Evolutionary conservation across 2,888 invertebrate genomes (phyloP).

Genomic region (Strigamia transsilvanica): DNA sequence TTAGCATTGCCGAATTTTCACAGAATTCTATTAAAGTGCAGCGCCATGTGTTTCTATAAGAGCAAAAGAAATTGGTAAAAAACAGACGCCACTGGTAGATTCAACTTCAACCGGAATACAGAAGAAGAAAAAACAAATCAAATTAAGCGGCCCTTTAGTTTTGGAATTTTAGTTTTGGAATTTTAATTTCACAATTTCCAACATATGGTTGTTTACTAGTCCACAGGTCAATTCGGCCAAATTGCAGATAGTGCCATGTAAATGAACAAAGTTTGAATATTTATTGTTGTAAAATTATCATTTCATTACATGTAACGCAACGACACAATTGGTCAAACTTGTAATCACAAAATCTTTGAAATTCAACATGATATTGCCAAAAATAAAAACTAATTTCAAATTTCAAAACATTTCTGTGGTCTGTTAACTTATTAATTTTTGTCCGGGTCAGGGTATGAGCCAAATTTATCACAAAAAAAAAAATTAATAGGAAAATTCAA

Average conservation of each 20-base stretch:
- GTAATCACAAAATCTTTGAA: too few relatives aligned
- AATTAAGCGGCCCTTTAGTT: background rate
- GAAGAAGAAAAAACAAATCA: background rate
- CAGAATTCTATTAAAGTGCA: slow-evolving; percentile 36
- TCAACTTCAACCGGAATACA: background rate
- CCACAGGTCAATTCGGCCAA: too few relatives aligned
- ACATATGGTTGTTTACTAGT: too few relatives aligned
- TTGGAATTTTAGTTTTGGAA: too few relatives aligned
- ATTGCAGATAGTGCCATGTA: too few relatives aligned
- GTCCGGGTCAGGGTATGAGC: background rate
- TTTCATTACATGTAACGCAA: too few relatives aligned
- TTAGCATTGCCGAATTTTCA: slow-evolving; percentile 31
- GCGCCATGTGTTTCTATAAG: slow-evolving; percentile 15
- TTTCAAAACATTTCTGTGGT: background rate
- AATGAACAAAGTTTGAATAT: too few relatives aligned
- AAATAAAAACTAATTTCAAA: too few relatives aligned
- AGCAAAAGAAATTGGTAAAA: slow-evolving; percentile 12
- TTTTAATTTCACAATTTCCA: too few relatives aligned
- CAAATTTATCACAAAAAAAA: background rate
- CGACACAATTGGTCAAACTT: too few relatives aligned
- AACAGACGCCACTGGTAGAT: background rate
- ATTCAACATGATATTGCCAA: too few relatives aligned
- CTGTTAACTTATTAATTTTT: background rate
- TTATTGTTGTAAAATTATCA: too few relatives aligned
- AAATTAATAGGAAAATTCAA: slow-evolving; percentile 17